Percentiles rank a stretch among this genome's conserved stretches.
phyloP scores from a whole-genome alignment of 2,888 invertebrate genomes.

The Phengaris alcon region DNA sequence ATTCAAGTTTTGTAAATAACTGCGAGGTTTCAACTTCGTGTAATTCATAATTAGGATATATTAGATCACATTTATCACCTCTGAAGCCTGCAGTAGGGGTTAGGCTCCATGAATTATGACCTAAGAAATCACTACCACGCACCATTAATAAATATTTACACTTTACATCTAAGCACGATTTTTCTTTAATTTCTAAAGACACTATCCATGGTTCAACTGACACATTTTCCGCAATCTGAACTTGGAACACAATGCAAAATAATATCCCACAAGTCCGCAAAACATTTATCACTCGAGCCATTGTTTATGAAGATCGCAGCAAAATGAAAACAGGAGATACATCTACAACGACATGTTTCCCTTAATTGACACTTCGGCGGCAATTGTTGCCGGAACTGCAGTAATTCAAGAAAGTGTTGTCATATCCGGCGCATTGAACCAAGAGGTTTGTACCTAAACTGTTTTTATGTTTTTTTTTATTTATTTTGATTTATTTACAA shows the following conservation, averaged over 20 bases:
- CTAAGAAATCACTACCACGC: conserved; percentile 63
- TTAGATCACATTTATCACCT: conserved; percentile 60
- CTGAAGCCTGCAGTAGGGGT: conserved; percentile 53
- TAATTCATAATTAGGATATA: conserved; percentile 64
- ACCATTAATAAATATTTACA: conserved; percentile 75
- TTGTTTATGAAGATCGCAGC: conserved; percentile 51
- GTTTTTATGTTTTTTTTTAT: not conserved
- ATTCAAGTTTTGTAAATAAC: conserved; percentile 53
- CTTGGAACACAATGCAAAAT: conserved; percentile 54
- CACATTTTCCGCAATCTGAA: conserved; percentile 43
- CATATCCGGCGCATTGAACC: conserved; percentile 50
- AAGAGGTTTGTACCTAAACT: not conserved
- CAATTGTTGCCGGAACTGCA: conserved; percentile 71
- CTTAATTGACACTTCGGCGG: conserved; percentile 64
- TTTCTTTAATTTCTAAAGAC: conserved; percentile 42
- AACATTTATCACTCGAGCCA: conserved; percentile 58
- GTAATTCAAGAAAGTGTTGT: conserved; percentile 49
- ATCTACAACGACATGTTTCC: conserved; percentile 62
- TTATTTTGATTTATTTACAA: not conserved
- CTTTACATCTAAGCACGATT: conserved; percentile 44
- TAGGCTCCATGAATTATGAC: conserved; percentile 68
- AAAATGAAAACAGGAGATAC: conserved; percentile 52
- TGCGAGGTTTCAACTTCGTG: conserved; percentile 56
- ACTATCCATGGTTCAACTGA: conserved; percentile 44
- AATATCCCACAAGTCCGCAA: conserved; percentile 76